phyloP scores from a whole-genome alignment of 2,797 vertebrate species.

The Australoheros facetus region DNA sequence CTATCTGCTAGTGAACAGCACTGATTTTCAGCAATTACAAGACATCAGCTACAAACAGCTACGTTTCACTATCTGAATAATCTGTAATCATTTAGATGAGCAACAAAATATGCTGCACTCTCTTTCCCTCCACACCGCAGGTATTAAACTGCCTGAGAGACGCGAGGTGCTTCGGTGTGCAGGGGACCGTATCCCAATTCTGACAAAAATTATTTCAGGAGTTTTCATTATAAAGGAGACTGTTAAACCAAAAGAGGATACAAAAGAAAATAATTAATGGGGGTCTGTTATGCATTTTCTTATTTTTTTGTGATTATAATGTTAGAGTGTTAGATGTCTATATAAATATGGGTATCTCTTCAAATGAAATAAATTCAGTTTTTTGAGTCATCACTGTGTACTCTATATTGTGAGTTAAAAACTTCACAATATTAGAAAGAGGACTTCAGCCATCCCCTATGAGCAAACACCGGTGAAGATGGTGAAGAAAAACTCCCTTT shows the following conservation, averaged over 20 bases:
- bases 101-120: background rate
- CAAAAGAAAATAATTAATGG: constrained; percentile 1
- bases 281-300: background rate
- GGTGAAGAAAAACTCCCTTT: background rate
- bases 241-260: background rate
- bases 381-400: background rate
- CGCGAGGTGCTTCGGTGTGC: background rate
- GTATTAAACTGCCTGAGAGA: background rate
- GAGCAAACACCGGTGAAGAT: background rate
- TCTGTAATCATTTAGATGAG: background rate
- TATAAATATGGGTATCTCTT: background rate
- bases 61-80: constrained; percentile 1
- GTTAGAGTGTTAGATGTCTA: background rate
- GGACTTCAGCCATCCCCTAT: background rate
- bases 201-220: background rate
- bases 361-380: background rate
- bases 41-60: background rate
- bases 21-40: constrained; percentile 7
- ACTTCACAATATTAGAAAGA: background rate
- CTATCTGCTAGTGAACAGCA: background rate
- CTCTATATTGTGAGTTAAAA: background rate
- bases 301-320: background rate
- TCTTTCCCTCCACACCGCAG: background rate
- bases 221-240: constrained; percentile 3
- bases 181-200: background rate